Evolutionary conservation across 2,113 vertebrate species (phyloP).

Genomic region (Bucco capensis): DNA sequence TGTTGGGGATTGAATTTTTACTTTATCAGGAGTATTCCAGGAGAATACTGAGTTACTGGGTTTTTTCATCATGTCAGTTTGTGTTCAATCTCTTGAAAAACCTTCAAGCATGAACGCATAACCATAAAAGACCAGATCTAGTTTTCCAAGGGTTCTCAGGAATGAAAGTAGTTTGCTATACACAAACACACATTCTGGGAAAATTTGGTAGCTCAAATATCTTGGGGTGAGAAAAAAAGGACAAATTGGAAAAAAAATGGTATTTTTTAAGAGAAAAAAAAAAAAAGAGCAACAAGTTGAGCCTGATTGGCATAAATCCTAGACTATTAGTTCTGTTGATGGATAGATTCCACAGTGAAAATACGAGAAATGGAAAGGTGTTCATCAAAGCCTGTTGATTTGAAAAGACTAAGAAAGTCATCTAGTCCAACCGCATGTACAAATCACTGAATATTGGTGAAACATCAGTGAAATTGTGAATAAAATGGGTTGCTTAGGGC

Average conservation of each 20-base stretch:
- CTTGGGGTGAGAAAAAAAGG: not conserved
- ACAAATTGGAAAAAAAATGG: not conserved
- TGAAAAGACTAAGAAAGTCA: not conserved
- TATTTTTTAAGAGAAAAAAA: not conserved
- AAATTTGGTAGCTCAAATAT: not conserved
- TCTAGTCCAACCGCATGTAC: accelerated
- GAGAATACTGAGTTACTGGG: not conserved
- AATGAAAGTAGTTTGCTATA: not conserved
- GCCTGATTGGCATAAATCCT: accelerated
- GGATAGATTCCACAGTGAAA: not conserved
- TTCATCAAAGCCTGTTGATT: not conserved
- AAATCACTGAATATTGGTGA: not conserved
- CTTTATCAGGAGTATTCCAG: not conserved
- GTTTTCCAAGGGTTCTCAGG: not conserved
- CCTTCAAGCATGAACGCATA: not conserved
- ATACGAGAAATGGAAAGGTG: accelerated
- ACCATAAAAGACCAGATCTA: not conserved
- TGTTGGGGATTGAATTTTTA: not conserved
- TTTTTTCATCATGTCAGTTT: not conserved
- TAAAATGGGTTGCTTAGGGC: not conserved
- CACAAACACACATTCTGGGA: not conserved
- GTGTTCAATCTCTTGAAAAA: not conserved
- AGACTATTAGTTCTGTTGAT: not conserved
- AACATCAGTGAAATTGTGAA: not conserved
- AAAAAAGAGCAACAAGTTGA: accelerated